phyloP scores from a whole-genome alignment of 2,888 invertebrate species.

The Automeris io region DNA sequence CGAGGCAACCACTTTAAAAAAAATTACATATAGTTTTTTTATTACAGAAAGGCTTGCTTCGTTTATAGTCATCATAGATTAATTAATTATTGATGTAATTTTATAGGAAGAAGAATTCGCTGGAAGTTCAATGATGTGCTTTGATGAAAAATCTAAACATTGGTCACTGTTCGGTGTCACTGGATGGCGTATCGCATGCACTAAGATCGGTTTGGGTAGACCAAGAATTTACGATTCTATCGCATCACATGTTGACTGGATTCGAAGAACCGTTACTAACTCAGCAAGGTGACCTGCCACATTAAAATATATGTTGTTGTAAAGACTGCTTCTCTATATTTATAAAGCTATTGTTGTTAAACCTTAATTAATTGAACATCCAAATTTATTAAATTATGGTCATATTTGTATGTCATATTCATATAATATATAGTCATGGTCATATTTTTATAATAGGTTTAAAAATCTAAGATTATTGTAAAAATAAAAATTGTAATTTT shows the following conservation, averaged over 20 bases:
- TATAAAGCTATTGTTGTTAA: not conserved
- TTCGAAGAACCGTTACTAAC: constrained; percentile 83
- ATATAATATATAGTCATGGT: too few species aligned
- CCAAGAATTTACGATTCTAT: constrained; percentile 91
- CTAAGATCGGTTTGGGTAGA: constrained; percentile 84
- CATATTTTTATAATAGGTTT: too few species aligned
- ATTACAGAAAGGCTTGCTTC: too few species aligned
- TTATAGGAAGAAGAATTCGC: constrained; percentile 91
- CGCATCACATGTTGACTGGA: constrained; percentile 90
- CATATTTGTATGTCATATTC: too few species aligned
- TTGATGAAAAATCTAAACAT: constrained; percentile 80
- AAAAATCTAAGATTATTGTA: too few species aligned
- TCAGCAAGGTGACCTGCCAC: constrained; percentile 57
- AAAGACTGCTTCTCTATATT: constrained; percentile 7
- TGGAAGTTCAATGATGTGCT: constrained; percentile 91
- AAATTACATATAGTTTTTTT: too few species aligned
- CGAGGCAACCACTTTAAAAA: too few species aligned
- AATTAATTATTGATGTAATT: constrained; percentile 10
- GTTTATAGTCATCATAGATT: too few species aligned
- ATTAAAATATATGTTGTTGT: constrained; percentile 6
- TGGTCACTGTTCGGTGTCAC: constrained; percentile 90
- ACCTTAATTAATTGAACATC: too few species aligned
- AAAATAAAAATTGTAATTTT: too few species aligned
- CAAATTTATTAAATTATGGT: too few species aligned
- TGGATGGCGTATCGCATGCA: constrained; percentile 91